Evolutionary conservation across 2,888 invertebrate species (phyloP).

Genomic region (Campaea margaritaria): DNA sequence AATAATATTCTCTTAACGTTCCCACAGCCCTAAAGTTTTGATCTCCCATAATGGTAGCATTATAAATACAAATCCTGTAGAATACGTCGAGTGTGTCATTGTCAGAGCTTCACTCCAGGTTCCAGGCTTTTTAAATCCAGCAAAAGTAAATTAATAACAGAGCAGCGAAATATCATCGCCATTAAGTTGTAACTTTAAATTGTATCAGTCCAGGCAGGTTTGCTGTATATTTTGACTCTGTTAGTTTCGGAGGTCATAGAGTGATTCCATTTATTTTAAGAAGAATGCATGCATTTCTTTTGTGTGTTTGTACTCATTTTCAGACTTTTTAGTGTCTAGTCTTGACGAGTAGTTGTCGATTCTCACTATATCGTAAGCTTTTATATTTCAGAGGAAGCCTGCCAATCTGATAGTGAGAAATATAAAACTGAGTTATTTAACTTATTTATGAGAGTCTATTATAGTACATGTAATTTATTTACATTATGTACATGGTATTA

Average conservation of each 20-base stretch:
- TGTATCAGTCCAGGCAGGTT: constrained; percentile 43
- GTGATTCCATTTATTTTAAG: constrained; percentile 85
- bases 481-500: constrained; percentile 38
- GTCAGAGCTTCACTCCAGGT: constrained; percentile 4
- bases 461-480: constrained; percentile 9
- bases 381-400: constrained; percentile 71
- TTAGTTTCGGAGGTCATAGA: constrained; percentile 74
- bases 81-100: constrained; percentile 10
- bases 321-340: constrained; percentile 80
- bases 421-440: constrained; percentile 34
- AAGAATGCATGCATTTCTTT: constrained; percentile 84
- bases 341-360: constrained; percentile 77
- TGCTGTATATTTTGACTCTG: constrained; percentile 75
- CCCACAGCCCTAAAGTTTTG: constrained; percentile 39
- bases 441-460: constrained; percentile 23
- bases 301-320: constrained; percentile 82
- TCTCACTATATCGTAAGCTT: constrained; percentile 79
- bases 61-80: constrained; percentile 8
- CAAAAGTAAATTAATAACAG: neutral
- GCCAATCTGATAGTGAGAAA: constrained; percentile 55
- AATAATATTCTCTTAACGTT: constrained; percentile 1
- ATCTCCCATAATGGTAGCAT: constrained; percentile 51
- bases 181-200: constrained; percentile 3
- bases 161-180: constrained; percentile 4
- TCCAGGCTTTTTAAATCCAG: constrained; percentile 10